Evolutionary conservation across 2,888 invertebrate genomes (phyloP).

Genomic region (Zootermopsis nevadensis): DNA sequence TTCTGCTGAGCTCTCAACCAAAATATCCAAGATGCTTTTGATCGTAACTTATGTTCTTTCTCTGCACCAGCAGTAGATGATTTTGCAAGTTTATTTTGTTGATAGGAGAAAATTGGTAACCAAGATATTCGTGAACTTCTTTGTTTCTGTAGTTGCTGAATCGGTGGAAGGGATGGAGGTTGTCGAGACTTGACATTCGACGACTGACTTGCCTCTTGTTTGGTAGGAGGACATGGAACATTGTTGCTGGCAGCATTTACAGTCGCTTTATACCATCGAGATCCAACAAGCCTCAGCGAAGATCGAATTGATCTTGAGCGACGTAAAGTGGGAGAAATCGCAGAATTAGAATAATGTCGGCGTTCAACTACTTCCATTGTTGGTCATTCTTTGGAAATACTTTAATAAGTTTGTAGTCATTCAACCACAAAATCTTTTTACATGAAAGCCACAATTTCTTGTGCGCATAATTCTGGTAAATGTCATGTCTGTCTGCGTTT

Average conservation of each 20-base stretch:
- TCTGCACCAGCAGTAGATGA: neutral
- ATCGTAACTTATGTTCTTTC: neutral
- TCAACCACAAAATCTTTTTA: no score
- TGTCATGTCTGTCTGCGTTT: no score
- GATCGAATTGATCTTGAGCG: constrained; percentile 78
- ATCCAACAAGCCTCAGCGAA: constrained; percentile 74
- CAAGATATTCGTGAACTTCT: neutral
- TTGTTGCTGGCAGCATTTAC: constrained; percentile 37
- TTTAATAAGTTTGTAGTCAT: no score
- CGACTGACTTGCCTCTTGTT: neutral
- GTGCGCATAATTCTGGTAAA: no score
- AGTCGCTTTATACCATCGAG: constrained; percentile 65
- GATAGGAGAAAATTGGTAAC: neutral
- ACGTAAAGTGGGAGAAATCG: constrained; percentile 61
- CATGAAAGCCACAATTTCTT: no score
- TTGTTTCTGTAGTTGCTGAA: constrained; percentile 18
- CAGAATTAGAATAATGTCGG: constrained; percentile 44
- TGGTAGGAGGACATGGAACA: constrained; percentile 13
- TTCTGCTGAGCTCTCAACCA: neutral
- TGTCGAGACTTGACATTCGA: constrained; percentile 64
- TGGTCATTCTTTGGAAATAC: neutral
- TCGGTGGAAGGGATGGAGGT: neutral
- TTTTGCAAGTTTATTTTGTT: neutral
- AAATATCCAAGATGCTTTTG: neutral
- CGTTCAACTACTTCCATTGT: constrained; percentile 47